These are phyloP conservation scores for Embiotoca jacksoni DNA, from an alignment of 2,113 vertebrate species.

Conservation along the genomic window DNA sequence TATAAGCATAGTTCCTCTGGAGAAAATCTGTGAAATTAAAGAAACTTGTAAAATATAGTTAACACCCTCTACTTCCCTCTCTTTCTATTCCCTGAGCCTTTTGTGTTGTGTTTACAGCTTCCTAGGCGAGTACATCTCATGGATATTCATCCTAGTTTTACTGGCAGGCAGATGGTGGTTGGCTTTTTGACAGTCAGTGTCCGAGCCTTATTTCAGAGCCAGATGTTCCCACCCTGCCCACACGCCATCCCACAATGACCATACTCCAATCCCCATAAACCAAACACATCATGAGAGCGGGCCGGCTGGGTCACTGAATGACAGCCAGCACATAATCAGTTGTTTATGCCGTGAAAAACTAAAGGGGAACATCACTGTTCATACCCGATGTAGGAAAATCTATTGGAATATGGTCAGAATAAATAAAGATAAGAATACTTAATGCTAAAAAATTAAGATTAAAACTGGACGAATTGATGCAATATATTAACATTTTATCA, in stretches of 20 bases:
- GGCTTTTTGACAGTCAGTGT: conserved; percentile 33
- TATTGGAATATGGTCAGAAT: background rate
- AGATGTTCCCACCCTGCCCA: conserved; percentile 51
- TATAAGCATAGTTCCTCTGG: conserved; percentile 17
- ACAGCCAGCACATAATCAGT: conserved; percentile 17
- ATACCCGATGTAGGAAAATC: background rate
- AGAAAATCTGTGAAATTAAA: conserved; percentile 36
- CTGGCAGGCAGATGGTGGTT: conserved; percentile 31
- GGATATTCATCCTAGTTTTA: conserved; percentile 20
- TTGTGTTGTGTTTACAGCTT: conserved; percentile 10
- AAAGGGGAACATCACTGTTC: conserved; percentile 6
- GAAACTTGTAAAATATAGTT: conserved; percentile 12
- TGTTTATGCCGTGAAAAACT: conserved; percentile 18
- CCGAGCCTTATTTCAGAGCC: conserved; percentile 33
- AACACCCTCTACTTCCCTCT: conserved; percentile 12
- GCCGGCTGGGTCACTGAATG: conserved; percentile 4
- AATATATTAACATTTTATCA: too few species aligned
- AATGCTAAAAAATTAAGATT: too few species aligned
- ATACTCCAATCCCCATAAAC: conserved; percentile 4
- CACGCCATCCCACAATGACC: conserved; percentile 39
- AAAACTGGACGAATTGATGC: too few species aligned
- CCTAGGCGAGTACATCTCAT: conserved; percentile 33
- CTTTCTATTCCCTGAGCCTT: background rate
- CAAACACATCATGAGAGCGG: conserved; percentile 10
- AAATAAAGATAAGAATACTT: background rate